A percentile compares a stretch with the other conserved stretches of the same genome.
phyloP scores from a whole-genome alignment of 2,888 invertebrate genomes.

The Euplexia lucipara region DNA sequence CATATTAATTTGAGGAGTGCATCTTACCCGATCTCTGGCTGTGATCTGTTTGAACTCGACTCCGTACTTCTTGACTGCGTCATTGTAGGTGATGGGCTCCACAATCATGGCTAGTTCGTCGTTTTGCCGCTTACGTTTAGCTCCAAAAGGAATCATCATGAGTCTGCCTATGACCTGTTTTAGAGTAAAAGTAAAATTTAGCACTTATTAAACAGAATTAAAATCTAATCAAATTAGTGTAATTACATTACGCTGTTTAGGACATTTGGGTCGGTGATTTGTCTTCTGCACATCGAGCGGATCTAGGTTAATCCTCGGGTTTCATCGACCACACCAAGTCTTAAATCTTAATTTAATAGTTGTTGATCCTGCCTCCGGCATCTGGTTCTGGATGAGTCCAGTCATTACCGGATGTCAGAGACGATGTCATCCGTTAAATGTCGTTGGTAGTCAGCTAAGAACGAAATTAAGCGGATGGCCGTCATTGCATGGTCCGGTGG shows the following conservation, averaged over 20 bases:
- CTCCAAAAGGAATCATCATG: slow-evolving; percentile 72
- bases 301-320: not conserved
- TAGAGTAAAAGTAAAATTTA: slow-evolving; percentile 28
- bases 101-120: slow-evolving; percentile 78
- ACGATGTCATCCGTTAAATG: too few relatives aligned
- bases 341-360: not conserved
- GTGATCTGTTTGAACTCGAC: slow-evolving; percentile 76
- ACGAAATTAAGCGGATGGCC: too few relatives aligned
- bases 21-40: slow-evolving; percentile 73
- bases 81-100: slow-evolving; percentile 87
- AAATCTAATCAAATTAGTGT: slow-evolving; percentile 20
- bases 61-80: slow-evolving; percentile 85
- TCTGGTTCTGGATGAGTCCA: too few relatives aligned
- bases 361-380: too few relatives aligned
- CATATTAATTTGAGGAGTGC: too few relatives aligned
- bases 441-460: too few relatives aligned
- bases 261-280: slow-evolving; percentile 9
- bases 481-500: too few relatives aligned
- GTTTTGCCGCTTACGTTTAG: slow-evolving; percentile 73
- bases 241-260: slow-evolving; percentile 5
- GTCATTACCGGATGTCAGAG: too few relatives aligned
- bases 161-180: slow-evolving; percentile 73
- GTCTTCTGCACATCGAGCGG: not conserved
- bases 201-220: slow-evolving; percentile 15
- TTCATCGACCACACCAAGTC: not conserved